Percentiles rank a stretch among this genome's conserved stretches.
These are phyloP conservation scores for Synanthedon myopaeformis DNA, from an alignment of 2,888 invertebrate species.

Conservation along the genomic window DNA sequence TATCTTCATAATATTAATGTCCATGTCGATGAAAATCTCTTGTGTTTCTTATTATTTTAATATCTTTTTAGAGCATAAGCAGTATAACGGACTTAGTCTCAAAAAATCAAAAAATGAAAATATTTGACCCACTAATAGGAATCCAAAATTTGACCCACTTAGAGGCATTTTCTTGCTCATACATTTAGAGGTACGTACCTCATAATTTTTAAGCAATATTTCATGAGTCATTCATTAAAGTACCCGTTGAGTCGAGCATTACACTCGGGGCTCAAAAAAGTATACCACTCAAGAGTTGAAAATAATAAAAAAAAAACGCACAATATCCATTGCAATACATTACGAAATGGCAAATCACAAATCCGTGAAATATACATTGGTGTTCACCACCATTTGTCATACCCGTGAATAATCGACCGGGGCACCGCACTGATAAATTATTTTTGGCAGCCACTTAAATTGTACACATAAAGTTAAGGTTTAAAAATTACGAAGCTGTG, in stretches of 20 bases:
- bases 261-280: constrained; percentile 10
- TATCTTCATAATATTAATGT: too few species aligned
- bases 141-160: too few species aligned
- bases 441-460: constrained; percentile 45
- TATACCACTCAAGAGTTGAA: constrained; percentile 4
- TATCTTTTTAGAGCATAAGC: too few species aligned
- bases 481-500: constrained; percentile 18
- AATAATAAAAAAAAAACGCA: constrained; percentile 11
- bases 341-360: constrained; percentile 34
- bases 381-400: constrained; percentile 44
- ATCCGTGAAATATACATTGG: constrained; percentile 48
- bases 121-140: too few species aligned
- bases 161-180: too few species aligned
- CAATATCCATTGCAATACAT: constrained; percentile 18
- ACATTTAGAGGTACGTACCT: too few species aligned
- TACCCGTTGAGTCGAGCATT: constrained; percentile 5
- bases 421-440: constrained; percentile 38
- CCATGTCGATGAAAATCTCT: too few species aligned
- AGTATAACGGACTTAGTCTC: too few species aligned
- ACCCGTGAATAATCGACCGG: constrained; percentile 44
- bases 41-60: too few species aligned
- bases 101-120: too few species aligned
- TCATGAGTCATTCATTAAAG: constrained; percentile 1
- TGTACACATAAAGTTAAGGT: constrained; percentile 20
- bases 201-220: background rate